Base-by-base conservation (phyloP, 2,113 vertebrate genomes). In the Mormyrus lacerda region DNA sequence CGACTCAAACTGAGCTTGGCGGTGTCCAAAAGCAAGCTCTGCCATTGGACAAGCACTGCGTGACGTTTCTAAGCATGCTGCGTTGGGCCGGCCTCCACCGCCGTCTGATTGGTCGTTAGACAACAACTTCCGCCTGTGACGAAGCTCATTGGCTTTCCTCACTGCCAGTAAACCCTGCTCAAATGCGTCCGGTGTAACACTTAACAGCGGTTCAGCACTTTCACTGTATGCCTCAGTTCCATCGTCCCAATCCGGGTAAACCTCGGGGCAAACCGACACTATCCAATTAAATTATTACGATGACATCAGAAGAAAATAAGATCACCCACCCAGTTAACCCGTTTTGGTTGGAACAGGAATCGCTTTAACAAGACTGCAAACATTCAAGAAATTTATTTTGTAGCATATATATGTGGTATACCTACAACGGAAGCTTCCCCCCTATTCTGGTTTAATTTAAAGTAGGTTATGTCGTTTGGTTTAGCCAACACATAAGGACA, bases 1-100 rank as follows among this genome's bases (percentile, higher is more conserved):
- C 89, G 88, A 86, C 88, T 90, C 92, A 94, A 94, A 94, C 93
- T 91, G 90, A 94, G 91, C 93, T 94, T 94, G 93, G 93, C 93
- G 93, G 93, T 92, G 93, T 93, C 91, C 91, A 88, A 89, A 89
- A 89, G 61, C 35, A 42, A 42, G 90, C 19, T 11, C 15, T 31
- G 3, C 87, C 89, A 94, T 94, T 93, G 93, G 93, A 87, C 82
- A 89, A 45, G 47, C 86, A 35, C 2, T 4, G 0, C 5, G 53
- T 90, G 89, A 90, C 92, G 93, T 90, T 39, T 58, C 0, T 3
- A 65, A 87, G 83, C 31, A 35, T 50, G 45, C 35, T 4, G 2
- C 19, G 11, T 0, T 27, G 83, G 44, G 39, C 85, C 90, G 89
- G 24, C 84, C 83, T 50, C 53, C 44, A 11, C 1, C 21, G 8